phyloP scores from a whole-genome alignment of 2,888 invertebrate genomes.

The Eilema sororculum region DNA sequence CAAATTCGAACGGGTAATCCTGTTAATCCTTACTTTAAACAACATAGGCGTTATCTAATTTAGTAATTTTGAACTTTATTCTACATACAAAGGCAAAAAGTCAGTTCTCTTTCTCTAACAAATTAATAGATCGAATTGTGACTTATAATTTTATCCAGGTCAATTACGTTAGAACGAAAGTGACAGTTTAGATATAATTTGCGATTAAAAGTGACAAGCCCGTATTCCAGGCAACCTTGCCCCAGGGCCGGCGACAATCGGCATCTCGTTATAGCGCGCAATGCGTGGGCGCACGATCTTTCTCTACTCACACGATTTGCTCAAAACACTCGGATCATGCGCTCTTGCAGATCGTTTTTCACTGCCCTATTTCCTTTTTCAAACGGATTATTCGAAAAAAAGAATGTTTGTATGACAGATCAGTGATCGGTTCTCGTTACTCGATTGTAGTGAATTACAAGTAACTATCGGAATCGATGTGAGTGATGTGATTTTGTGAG shows the following conservation, averaged over 20 bases:
- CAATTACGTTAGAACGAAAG: constrained; percentile 18
- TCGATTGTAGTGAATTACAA: neutral
- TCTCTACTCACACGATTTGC: constrained; percentile 74
- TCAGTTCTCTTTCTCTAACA: neutral
- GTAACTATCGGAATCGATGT: constrained; percentile 43
- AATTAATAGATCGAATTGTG: neutral
- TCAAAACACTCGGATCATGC: constrained; percentile 77
- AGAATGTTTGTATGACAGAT: constrained; percentile 18
- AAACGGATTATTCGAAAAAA: constrained; percentile 24
- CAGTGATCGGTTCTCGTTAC: neutral
- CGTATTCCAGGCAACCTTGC: constrained; percentile 81
- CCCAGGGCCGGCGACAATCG: constrained; percentile 78
- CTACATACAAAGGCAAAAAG: too few species aligned
- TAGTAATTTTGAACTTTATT: too few species aligned
- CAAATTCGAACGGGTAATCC: too few species aligned
- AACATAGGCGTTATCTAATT: too few species aligned
- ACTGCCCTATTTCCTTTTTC: constrained; percentile 57
- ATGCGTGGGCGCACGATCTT: constrained; percentile 81
- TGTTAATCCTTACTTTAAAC: too few species aligned
- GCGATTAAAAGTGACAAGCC: constrained; percentile 36
- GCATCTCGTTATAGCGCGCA: constrained; percentile 77
- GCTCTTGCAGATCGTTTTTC: constrained; percentile 74
- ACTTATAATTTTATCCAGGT: constrained; percentile 13
- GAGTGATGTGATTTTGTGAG: constrained; percentile 37
- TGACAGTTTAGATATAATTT: constrained; percentile 29